Evolutionary conservation across 30 jellyfish, hydroid and myxozoan genomes (phyloP), one percentile per base, ranked within the genome.

Genomic region (Calvadosia cruxmelitensis): DNA sequence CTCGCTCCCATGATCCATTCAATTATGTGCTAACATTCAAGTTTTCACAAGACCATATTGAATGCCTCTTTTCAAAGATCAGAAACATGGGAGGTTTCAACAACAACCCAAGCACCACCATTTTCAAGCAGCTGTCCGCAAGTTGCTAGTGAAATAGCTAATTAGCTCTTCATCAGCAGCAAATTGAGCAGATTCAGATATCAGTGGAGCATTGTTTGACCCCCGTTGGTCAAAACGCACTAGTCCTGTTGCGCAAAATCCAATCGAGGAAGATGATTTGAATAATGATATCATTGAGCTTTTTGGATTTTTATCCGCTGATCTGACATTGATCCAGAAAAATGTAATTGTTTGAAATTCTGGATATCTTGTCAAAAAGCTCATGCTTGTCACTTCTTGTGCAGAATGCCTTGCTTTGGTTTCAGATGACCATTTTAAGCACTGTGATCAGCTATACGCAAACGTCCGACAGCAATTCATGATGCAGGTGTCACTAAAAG

Each of bases 1-100:
- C 20, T 20, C 12, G 66, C 34, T 48, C 70, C 23, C 35, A 29
- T 23, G 48, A 66, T 33, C 80, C 92, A 26, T 75, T 75, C 52
- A 49, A 51, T 23, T 82, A 67, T 52, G 31, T 75, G 30, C 71
- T 82, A 52, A 76, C 94, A 51, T 75, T 70, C 73, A 73, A 64
- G 1, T 27, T 72, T 3, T 66, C 82, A 25, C 94, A 80, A 53
- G 94, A 80, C 61, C 83, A 73, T 64, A 20, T 81, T 3, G 94
- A 73, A 63, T 51, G 76, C 66, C 70, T 73, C 69, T 76, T 64
- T 80, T 64, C 67, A 86, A 49, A 82, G 66, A 25, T 26, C 89
- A 16, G 78, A 83, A 36, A 69, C 36, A 49, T 48, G 66, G 32
- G 91, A 79, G 57, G 57, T 10, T 42, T 42, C 57, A 42, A 42